Evolutionary conservation across 2,888 invertebrate species (phyloP).

Genomic region (Melinopterus prodromus): DNA sequence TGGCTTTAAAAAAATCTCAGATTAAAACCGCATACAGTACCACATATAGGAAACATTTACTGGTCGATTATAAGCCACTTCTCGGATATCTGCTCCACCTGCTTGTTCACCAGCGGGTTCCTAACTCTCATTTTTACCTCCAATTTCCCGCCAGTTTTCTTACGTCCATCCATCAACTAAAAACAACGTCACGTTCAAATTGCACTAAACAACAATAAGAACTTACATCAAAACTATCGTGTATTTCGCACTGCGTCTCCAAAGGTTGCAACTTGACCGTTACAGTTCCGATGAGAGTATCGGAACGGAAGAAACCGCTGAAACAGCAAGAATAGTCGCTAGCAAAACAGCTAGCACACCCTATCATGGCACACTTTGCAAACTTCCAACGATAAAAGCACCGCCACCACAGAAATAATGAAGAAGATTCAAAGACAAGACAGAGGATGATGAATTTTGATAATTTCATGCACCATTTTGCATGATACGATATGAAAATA

Average conservation of each 20-base stretch:
- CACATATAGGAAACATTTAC: constrained; percentile 45
- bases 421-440: neutral
- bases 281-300: constrained; percentile 83
- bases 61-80: constrained; percentile 91
- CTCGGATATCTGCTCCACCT: constrained; percentile 87
- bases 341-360: constrained; percentile 57
- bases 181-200: neutral
- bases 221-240: constrained; percentile 93
- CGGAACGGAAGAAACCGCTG: constrained; percentile 94
- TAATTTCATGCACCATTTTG: neutral
- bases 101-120: constrained; percentile 87
- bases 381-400: constrained; percentile 24
- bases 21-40: neutral
- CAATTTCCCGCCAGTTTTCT: constrained; percentile 86
- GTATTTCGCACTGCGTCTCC: constrained; percentile 87
- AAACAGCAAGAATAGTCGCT: constrained; percentile 68
- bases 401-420: constrained; percentile 25
- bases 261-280: constrained; percentile 87
- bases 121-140: constrained; percentile 89
- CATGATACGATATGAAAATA: neutral
- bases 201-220: constrained; percentile 16
- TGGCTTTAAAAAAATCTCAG: neutral
- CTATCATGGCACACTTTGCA: constrained; percentile 39
- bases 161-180: constrained; percentile 91
- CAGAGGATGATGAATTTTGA: neutral